A percentile compares a stretch with the other conserved stretches of the same genome.
Conservation (phyloP, 2,113 vertebrate genomes). For the Microtus richardsoni region DNA sequence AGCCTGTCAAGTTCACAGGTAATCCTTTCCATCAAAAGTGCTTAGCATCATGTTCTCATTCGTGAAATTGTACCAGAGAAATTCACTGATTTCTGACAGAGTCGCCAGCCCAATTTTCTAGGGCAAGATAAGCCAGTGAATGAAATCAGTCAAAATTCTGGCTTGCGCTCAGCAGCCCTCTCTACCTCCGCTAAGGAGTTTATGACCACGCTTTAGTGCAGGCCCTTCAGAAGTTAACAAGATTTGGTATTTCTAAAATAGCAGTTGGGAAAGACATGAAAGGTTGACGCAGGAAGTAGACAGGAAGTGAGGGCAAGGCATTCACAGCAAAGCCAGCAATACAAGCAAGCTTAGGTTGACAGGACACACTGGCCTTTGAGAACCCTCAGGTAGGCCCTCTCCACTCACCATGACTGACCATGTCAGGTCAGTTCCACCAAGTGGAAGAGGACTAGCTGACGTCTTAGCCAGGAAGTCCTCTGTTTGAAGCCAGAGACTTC, state of each 20-base stretch:
- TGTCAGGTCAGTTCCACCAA: too few species aligned
- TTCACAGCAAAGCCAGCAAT: not conserved
- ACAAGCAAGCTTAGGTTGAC: not conserved
- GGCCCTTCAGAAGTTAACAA: not conserved
- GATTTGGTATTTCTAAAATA: not conserved
- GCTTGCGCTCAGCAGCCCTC: too few species aligned
- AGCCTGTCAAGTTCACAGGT: not conserved
- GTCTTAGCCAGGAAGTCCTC: not conserved
- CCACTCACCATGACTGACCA: not conserved
- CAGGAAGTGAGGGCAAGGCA: not conserved
- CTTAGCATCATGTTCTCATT: not conserved
- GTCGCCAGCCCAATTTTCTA: not conserved
- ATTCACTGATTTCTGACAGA: not conserved
- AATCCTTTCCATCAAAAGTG: not conserved
- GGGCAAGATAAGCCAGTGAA: not conserved
- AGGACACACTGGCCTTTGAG: not conserved
- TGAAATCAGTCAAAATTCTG: not conserved
- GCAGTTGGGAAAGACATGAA: not conserved
- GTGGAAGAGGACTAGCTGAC: not conserved
- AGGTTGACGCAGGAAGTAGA: not conserved
- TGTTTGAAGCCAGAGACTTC: not conserved
- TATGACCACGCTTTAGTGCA: not conserved
- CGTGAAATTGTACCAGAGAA: not conserved
- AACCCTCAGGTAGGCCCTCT: not conserved
- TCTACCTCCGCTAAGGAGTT: not conserved